Conservation (phyloP, 1,140 invertebrate genomes). For the Meloidogyne floridensis region DNA sequence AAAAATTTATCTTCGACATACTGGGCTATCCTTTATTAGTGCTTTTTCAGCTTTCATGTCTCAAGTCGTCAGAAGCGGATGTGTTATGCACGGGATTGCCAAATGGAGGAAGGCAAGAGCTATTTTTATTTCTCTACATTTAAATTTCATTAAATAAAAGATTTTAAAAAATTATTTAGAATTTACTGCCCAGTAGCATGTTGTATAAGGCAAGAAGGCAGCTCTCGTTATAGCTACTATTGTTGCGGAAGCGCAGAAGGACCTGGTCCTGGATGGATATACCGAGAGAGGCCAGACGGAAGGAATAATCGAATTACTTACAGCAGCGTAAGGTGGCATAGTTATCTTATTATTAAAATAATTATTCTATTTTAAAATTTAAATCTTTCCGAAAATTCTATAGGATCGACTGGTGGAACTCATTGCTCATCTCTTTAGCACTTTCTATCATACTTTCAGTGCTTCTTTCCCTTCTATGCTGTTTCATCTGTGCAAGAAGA, state of each 20-base stretch:
- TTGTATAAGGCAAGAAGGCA: conserved; percentile 15
- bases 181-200: conserved; percentile 19
- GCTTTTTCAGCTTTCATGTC: not conserved
- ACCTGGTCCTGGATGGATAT: not conserved
- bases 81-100: conserved; percentile 11
- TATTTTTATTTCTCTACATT: too few species aligned
- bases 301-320: not conserved
- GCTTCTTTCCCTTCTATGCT: conserved; percentile 25
- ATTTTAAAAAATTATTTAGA: not conserved
- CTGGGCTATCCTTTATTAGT: not conserved
- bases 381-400: not conserved
- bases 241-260: conserved; percentile 18
- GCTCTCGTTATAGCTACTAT: conserved; percentile 6
- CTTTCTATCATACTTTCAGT: conserved; percentile 26
- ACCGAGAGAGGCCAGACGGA: not conserved
- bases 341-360: not conserved
- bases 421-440: conserved; percentile 16
- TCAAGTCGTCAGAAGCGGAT: not conserved
- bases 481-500: conserved; percentile 21
- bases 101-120: conserved; percentile 16
- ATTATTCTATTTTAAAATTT: not conserved
- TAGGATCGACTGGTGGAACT: conserved; percentile 31
- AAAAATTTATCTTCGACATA: not conserved
- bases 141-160: too few species aligned
- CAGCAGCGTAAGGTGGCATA: not conserved